Conservation (phyloP, 2,113 vertebrate genomes). For the Benitochromis conjunctus region DNA sequence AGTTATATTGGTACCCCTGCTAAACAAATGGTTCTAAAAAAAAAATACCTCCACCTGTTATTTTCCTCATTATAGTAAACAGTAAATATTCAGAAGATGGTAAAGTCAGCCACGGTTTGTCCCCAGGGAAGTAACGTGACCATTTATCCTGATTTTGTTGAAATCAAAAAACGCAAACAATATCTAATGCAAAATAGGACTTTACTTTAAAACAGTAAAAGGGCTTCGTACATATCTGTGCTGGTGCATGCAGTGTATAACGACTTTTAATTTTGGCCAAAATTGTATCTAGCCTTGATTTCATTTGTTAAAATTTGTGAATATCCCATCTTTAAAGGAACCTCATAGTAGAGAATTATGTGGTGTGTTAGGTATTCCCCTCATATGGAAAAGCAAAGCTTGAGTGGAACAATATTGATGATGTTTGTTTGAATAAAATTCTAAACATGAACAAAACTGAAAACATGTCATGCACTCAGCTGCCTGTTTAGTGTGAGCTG, state of each 20-base stretch:
- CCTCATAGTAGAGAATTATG: background rate
- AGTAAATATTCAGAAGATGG: background rate
- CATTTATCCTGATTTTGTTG: background rate
- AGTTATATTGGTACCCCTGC: background rate
- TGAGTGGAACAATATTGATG: conserved; percentile 26
- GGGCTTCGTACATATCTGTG: background rate
- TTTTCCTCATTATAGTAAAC: background rate
- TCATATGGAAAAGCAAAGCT: background rate
- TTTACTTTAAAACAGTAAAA: background rate
- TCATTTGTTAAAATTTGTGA: background rate
- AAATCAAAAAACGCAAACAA: too few species aligned
- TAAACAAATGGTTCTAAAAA: background rate
- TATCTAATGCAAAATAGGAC: background rate
- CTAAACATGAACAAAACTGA: conserved; percentile 25
- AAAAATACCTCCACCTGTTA: background rate
- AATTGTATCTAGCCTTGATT: background rate
- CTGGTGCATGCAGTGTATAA: background rate
- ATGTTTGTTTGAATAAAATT: conserved; percentile 59
- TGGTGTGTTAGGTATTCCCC: background rate
- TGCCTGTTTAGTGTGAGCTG: conserved; percentile 52
- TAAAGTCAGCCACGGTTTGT: background rate
- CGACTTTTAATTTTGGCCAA: background rate
- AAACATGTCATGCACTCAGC: conserved; percentile 10
- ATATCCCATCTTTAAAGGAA: background rate
- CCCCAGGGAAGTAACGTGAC: background rate